Evolutionary conservation across 2,797 vertebrate species (phyloP), one percentile per base, ranked within the genome.

Genomic region (Malacoctenus gilli): DNA sequence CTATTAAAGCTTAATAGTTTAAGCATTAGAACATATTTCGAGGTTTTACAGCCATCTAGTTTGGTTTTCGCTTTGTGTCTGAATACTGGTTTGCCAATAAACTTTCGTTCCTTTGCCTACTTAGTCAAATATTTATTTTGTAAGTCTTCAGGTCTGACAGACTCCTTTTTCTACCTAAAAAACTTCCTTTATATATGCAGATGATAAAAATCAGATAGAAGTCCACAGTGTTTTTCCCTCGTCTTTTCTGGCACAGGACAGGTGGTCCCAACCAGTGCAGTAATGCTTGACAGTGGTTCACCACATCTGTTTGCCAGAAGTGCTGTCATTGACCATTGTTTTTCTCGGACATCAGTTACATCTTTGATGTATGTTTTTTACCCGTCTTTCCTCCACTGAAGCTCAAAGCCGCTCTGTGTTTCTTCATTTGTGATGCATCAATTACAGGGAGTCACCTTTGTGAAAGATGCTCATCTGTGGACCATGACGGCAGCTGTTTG

Each of bases 291-390:
- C 25, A 21, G 42, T 50, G 54, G 46, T 52, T n/a, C n/a, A n/a
- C 25, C 40, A 42, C 52, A 57, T 64, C 4, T 51, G 40, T 68
- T 68, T 70, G 31, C 49, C 43, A 52, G 28, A 54, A 50, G 62
- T 42, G 62, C n/a, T 57, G 68, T 50, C 42, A 22, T 51, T 37
- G 58, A 8, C 51, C 37, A 39, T 39, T 49, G 34, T 51, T 53
- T 16, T 32, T 56, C 11, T 67, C 15, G 53, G 62, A 49, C 40
- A 53, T 62, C 41, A 54, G 37, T 65, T 55, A 38, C 15, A 70
- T 60, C 1, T 13, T 51, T 48, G 28, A 69, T 50, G n/a, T n/a
- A 35, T n/a, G 19, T 37, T 81, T 73, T 2, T 57, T 16, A 3
- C 14, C 62, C 21, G 37, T 59, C 40, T 20, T 8, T 49, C 23